Base-by-base conservation (phyloP, 2,797 vertebrate species). In the Anguilla marmorata region DNA sequence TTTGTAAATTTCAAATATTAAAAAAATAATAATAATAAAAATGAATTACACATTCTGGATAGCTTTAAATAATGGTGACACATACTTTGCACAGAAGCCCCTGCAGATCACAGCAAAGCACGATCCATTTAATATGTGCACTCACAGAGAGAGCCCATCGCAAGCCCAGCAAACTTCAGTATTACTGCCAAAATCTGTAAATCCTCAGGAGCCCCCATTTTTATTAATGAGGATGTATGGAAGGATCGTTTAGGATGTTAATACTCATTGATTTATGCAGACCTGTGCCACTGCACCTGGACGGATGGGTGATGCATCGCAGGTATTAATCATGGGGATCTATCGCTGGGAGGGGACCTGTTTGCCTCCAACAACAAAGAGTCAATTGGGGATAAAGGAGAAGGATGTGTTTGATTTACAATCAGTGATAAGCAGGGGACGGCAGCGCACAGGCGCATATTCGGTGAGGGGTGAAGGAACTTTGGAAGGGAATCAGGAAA, bases 191-290 rank as follows among this genome's bases (percentile, higher is more conserved):
- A 16, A 89, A 69, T 86, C 79, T 50, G 48, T 41, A 84, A 84
- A 86, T 76, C 87, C 85, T 45, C 27, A 14, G 76, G 76, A 58
- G 63, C 48, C 50, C 79, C 84, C 6, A 60, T 80, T 66, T 52
- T 48, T 58, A 86, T 86, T 88, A 88, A 88, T 54, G 86, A 88
- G 87, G 54, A 86, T 60, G 86, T 56, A 86, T 66, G 87, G 50
- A 69, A 87, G 84, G 85, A 89, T 88, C 45, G 82, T 86, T 89
- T 89, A 37, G 85, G 85, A 91, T 90, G 90, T 87, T 91, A 92
- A 92, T 91, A 84, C 63, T 56, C 87, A 91, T 91, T 91, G 92
- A 92, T 92, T 92, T 91, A 91, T 90, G 89, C 90, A 84, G 54
- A 52, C 72, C 58, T 60, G 85, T 48, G 60, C 48, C 87, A 86